Conservation (phyloP, 2,113 vertebrate species). For the Parus major region DNA sequence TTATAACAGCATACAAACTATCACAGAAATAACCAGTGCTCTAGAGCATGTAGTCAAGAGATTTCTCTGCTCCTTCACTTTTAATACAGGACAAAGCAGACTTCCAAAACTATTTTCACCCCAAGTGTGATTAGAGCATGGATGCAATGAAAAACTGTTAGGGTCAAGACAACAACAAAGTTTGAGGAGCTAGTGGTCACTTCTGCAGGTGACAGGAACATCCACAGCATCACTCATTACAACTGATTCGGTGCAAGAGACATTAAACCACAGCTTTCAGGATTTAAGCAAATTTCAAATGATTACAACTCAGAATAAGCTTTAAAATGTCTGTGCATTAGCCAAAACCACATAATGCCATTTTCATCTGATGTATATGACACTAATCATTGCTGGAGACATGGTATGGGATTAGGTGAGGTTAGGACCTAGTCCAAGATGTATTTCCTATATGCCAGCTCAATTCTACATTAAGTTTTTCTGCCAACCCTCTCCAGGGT, state of each 20-base stretch:
- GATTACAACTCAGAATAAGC: not conserved
- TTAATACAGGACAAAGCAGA: not conserved
- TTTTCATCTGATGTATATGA: not conserved
- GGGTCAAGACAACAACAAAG: not conserved
- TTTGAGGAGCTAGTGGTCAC: not conserved
- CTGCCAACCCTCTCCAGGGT: not conserved
- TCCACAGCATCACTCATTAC: not conserved
- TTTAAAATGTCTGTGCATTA: not conserved
- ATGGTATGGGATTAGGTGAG: not conserved
- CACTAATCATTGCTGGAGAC: not conserved
- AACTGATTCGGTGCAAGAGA: not conserved
- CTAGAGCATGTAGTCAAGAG: not conserved
- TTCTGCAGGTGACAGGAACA: not conserved
- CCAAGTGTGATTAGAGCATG: not conserved
- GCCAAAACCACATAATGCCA: not conserved
- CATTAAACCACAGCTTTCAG: not conserved
- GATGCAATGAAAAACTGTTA: not conserved
- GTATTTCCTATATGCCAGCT: not conserved
- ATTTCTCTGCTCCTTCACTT: not conserved
- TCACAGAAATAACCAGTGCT: not conserved
- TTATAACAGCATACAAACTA: not conserved
- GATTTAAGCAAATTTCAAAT: slow-evolving; percentile 2
- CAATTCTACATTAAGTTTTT: not conserved
- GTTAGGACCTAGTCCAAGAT: not conserved
- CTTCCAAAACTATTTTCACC: not conserved